These are phyloP conservation scores for Cynaeus angustus DNA, from an alignment of 2,888 invertebrate species.

Conservation along the genomic window DNA sequence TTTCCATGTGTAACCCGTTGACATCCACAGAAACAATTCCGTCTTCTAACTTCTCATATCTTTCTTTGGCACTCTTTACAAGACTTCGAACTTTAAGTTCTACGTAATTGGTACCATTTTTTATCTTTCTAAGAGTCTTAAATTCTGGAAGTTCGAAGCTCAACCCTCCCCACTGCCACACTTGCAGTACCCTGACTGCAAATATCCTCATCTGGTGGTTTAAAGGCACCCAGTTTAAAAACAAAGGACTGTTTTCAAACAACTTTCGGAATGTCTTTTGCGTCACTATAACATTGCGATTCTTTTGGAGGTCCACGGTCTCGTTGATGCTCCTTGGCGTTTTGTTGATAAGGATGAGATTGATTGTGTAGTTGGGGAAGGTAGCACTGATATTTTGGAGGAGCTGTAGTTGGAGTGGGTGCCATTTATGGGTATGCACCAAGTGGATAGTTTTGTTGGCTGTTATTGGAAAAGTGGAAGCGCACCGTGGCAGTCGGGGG, in stretches of 20 bases:
- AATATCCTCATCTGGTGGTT: slow-evolving; percentile 72
- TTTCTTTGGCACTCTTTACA: background rate
- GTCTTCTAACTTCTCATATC: slow-evolving; percentile 59
- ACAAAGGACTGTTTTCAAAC: slow-evolving; percentile 73
- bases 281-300: slow-evolving; percentile 71
- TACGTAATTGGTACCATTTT: background rate
- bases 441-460: slow-evolving; percentile 65
- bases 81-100: background rate
- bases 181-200: slow-evolving; percentile 72
- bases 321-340: slow-evolving; percentile 40
- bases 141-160: slow-evolving; percentile 62
- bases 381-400: slow-evolving; percentile 64
- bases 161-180: slow-evolving; percentile 76
- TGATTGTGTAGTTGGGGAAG: slow-evolving; percentile 64
- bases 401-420: slow-evolving; percentile 61
- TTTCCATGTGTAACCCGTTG: slow-evolving; percentile 69
- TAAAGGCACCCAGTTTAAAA: slow-evolving; percentile 72
- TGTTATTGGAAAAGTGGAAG: slow-evolving; percentile 54
- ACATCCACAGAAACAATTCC: slow-evolving; percentile 67
- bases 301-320: slow-evolving; percentile 53
- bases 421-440: slow-evolving; percentile 63
- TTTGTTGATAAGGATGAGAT: slow-evolving; percentile 52
- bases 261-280: slow-evolving; percentile 70
- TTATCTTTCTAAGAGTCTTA: slow-evolving; percentile 31
- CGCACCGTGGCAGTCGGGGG: slow-evolving; percentile 59